Conservation (phyloP, 2,113 vertebrate species). For the Meles meles region DNA sequence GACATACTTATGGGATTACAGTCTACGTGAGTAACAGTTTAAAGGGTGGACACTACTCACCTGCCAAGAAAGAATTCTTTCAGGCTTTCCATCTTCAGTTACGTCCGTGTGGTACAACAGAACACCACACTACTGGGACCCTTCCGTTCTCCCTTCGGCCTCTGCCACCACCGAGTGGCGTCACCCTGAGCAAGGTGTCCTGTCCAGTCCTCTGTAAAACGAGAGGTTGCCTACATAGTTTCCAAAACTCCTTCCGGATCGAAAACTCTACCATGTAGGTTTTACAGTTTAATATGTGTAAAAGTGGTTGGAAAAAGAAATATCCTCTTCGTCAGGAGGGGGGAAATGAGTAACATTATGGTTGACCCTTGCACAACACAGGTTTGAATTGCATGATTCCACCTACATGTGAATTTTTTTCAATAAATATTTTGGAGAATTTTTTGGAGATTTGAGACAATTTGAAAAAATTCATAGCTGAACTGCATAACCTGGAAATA, state of each 20-base stretch:
- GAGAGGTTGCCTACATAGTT: not conserved
- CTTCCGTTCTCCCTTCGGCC: not conserved
- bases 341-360: not conserved
- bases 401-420: not conserved
- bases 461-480: not conserved
- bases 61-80: slow-evolving; percentile 62
- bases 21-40: slow-evolving; percentile 42
- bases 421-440: not conserved
- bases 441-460: not conserved
- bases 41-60: slow-evolving; percentile 45
- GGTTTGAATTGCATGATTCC: not conserved
- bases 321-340: not conserved
- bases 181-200: not conserved
- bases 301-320: not conserved
- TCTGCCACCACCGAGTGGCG: not conserved
- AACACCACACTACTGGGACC: not conserved
- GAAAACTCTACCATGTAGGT: not conserved
- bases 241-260: not conserved
- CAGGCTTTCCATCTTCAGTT: slow-evolving; percentile 11
- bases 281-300: not conserved
- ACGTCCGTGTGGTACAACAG: not conserved
- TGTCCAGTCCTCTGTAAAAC: not conserved
- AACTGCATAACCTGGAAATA: not conserved
- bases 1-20: slow-evolving; percentile 42
- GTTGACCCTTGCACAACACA: not conserved